phyloP scores from a whole-genome alignment of 2,888 invertebrate genomes.

The Holacanthella duospinosa region DNA sequence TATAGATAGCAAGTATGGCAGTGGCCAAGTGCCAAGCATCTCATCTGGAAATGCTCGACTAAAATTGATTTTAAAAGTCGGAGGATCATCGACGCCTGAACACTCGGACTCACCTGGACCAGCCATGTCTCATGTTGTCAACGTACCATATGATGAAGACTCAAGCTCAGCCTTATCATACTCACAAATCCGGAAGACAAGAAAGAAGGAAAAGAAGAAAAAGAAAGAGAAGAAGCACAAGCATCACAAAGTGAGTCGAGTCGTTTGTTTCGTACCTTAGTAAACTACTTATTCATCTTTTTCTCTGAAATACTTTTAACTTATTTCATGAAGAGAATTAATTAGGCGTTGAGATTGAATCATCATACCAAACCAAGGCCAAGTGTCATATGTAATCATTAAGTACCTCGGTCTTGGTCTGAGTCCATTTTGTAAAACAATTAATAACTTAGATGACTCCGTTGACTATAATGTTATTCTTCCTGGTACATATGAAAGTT shows the following conservation, averaged over 20 bases:
- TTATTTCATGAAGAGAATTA: no score
- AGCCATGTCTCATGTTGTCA: constrained; percentile 19
- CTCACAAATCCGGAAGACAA: constrained; percentile 56
- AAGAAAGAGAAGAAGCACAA: constrained; percentile 63
- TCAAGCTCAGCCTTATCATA: constrained; percentile 34
- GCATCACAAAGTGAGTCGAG: constrained; percentile 48
- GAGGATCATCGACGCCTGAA: constrained; percentile 58
- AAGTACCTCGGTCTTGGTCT: no score
- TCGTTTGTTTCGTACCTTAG: no score
- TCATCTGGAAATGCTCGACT: constrained; percentile 41
- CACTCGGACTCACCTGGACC: constrained; percentile 47
- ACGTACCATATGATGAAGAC: constrained; percentile 39
- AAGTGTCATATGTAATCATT: no score
- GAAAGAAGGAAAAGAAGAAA: constrained; percentile 66
- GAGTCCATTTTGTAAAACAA: no score
- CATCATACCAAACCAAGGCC: no score
- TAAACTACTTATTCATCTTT: no score
- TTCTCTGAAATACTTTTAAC: no score
- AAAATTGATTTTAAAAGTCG: constrained; percentile 63
- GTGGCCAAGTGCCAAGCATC: constrained; percentile 41
- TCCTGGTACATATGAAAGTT: no score
- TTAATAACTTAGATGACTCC: no score
- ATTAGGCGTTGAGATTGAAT: no score
- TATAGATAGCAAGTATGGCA: constrained; percentile 2
- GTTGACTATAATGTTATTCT: no score